Evolutionary conservation across 2,113 vertebrate genomes (phyloP), one percentile per base, ranked within the genome.

Genomic region (Pterocles burchelli): DNA sequence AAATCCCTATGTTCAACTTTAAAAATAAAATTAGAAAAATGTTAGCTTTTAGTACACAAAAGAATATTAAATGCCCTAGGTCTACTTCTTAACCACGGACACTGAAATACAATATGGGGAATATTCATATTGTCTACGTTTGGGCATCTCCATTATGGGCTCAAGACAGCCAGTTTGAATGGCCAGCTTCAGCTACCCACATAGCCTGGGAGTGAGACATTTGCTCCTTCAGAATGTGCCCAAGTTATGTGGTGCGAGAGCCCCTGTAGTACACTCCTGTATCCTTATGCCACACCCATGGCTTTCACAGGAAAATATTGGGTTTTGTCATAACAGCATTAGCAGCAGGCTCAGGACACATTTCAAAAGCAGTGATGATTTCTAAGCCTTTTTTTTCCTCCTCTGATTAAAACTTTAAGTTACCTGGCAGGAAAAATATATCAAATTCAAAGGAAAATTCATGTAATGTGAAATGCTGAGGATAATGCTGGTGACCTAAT

Each of bases 331-430:
- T 58, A 67, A n/a, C 76, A 62, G 33, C 34, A 15, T 65, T 66
- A 75, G 17, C 31, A 73, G 24, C 45, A 87, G 43, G 24, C 70
- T 72, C 13, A 31, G 66, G 41, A 59, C 8, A 34, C 8, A 5
- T 87, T 91, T 79, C 48, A 85, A 72, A 93, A 85, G 28, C 71
- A 83, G 34, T 41, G 17, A 38, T 65, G 38, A 48, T 67, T 63
- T 51, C 49, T 48, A 43, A 93, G 18, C 20, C 48, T 63, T 66
- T 78, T 41, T 85, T 29, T 18, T 43, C 29, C 10, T 51, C 17
- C 22, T 89, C 8, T 92, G 18, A 62, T 91, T 90, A 65, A 84
- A 96, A 41, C 7, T 78, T 95, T 78, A 67, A n/a, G 8, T 87
- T 80, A 26, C 26, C 34, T 77, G 41, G 28, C 11, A 83, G 85